Base-by-base conservation (phyloP, 2,113 vertebrate species). In the Sakesphorus luctuosus region DNA sequence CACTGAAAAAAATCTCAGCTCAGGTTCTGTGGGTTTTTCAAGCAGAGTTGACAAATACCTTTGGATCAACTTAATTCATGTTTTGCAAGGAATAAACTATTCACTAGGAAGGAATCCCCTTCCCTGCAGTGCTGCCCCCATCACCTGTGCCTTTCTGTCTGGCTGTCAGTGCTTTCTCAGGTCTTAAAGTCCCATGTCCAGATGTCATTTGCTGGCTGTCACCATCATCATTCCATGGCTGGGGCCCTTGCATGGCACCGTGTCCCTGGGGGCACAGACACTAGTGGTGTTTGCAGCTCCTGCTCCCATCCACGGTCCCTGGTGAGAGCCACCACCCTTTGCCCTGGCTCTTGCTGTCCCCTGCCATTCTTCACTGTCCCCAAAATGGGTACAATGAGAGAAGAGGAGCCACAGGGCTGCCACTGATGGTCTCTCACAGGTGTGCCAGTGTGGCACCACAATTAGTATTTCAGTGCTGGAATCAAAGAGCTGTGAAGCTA, bases 181-280 rank as follows among this genome's bases (percentile, higher is more conserved):
- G 18, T 36, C 33, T 8, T 56, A 12, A 84, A 69, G 72, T 58
- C 26, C 29, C 25, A 24, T 13, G 33, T 38, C 19, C 24, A 38
- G 38, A 24, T 49, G 38, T 29, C 33, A 11, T 63, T 81, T 58
- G 9, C 46, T 72, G 53, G 14, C 47, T 85, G 67, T 21, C 72
- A 28, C 68, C 50, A 53, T 33, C 16, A 4, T 8, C 0, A 0
- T 58, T 79, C 81, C 19, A 8, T 10, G 16, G n/a, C 56, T 53
- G 15, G 19, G 40, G n/a, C 43, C 59, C 26, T 31, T 66, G 24
- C 49, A 36, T 0, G 1, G 31, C 55, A 62, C 62, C 35, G 15
- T 0, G 1, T 1, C 1, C 21, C 25, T 1, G 1, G n/a, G 40
- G 72, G 38, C 31, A 25, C 6, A n/a, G n/a, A n/a, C n/a, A n/a